These are phyloP conservation scores for Folsomia candida DNA, from an alignment of 2,888 invertebrate species.

Conservation along the genomic window DNA sequence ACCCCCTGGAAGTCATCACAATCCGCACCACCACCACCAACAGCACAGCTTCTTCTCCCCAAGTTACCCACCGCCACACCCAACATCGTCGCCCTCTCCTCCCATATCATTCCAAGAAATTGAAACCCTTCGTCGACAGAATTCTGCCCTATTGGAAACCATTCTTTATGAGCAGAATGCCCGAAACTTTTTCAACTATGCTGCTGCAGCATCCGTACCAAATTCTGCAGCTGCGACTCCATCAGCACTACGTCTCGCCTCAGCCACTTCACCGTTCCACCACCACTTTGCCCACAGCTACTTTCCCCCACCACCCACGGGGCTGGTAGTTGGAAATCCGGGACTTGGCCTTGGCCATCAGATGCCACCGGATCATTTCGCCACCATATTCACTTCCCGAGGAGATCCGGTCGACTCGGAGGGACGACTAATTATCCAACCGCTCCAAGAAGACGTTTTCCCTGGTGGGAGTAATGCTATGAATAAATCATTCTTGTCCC, in stretches of 20 bases:
- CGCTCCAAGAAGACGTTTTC: slow-evolving; percentile 12
- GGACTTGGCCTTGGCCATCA: slow-evolving; percentile 51
- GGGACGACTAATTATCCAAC: slow-evolving; percentile 27
- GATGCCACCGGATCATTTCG: slow-evolving; percentile 51
- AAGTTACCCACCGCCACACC: background rate
- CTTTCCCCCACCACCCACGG: slow-evolving; percentile 35
- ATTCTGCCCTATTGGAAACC: slow-evolving; percentile 44
- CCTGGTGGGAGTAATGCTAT: background rate
- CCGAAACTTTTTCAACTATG: slow-evolving; percentile 11
- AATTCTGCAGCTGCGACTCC: background rate
- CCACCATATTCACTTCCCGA: slow-evolving; percentile 59
- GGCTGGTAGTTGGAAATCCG: slow-evolving; percentile 29
- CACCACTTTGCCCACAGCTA: slow-evolving; percentile 21
- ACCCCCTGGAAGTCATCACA: slow-evolving; percentile 10
- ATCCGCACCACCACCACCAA: slow-evolving; percentile 20
- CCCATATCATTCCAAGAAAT: slow-evolving; percentile 23
- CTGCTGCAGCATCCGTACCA: background rate
- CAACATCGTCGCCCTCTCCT: slow-evolving; percentile 16
- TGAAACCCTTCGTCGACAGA: slow-evolving; percentile 52
- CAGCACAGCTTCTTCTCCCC: background rate
- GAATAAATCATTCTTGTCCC: slow-evolving; percentile 16
- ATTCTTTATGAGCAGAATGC: slow-evolving; percentile 45
- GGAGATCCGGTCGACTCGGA: slow-evolving; percentile 9
- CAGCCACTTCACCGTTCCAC: slow-evolving; percentile 22
- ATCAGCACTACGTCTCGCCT: slow-evolving; percentile 18